phyloP scores from a whole-genome alignment of 1,140 invertebrate species.

The Drosophila lowei region DNA sequence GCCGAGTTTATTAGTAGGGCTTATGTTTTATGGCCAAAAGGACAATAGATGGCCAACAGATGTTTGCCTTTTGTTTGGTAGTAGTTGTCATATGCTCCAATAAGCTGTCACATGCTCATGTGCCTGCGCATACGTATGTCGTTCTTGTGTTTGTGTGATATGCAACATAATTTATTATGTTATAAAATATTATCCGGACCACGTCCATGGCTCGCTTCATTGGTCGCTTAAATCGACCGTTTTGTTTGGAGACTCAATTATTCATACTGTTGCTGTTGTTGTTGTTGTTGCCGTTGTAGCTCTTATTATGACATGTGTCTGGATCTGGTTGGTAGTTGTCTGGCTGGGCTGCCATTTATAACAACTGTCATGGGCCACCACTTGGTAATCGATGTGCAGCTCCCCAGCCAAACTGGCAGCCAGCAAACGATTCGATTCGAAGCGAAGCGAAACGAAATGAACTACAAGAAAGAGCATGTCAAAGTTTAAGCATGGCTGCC shows the following conservation, averaged over 20 bases:
- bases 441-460: conserved; percentile 35
- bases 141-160: conserved; percentile 16
- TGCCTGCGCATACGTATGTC: background rate
- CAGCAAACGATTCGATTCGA: too few relatives aligned
- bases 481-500: conserved; percentile 74
- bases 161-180: conserved; percentile 81
- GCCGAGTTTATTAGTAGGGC: conserved; percentile 78
- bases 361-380: conserved; percentile 70
- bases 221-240: conserved; percentile 78
- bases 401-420: conserved; percentile 20
- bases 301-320: conserved; percentile 77
- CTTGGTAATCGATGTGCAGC: conserved; percentile 67
- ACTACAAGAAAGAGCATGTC: conserved; percentile 54
- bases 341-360: conserved; percentile 71
- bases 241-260: conserved; percentile 77
- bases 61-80: conserved; percentile 74
- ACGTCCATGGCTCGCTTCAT: conserved; percentile 59
- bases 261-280: conserved; percentile 61
- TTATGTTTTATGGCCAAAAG: conserved; percentile 79
- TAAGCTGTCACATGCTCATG: conserved; percentile 70
- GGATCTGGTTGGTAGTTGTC: conserved; percentile 74
- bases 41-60: conserved; percentile 80
- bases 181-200: conserved; percentile 78
- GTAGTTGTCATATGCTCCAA: conserved; percentile 78
- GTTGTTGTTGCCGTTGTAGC: conserved; percentile 26